These are phyloP conservation scores for Procambarus clarkii DNA, from an alignment of 1,140 invertebrate genomes.

Conservation along the genomic window DNA sequence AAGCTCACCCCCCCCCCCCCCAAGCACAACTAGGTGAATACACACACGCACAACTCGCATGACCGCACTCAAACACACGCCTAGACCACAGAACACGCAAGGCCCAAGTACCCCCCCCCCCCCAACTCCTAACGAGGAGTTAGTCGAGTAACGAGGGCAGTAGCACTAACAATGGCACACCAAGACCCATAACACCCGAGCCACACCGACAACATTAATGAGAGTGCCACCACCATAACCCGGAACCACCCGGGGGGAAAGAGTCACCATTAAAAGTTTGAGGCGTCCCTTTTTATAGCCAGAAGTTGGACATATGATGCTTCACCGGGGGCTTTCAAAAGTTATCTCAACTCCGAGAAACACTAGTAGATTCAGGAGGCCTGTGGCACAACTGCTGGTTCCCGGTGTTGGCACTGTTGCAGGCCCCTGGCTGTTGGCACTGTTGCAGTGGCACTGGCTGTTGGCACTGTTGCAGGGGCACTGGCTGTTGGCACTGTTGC, in stretches of 20 bases:
- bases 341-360: not conserved
- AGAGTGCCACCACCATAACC: not conserved
- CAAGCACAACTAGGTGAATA: too few relatives aligned
- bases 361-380: not conserved
- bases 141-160: not conserved
- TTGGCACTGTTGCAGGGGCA: too few relatives aligned
- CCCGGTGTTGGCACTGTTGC: not conserved
- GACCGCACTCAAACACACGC: not conserved
- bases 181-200: not conserved
- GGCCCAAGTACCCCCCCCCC: too few relatives aligned
- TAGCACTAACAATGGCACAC: not conserved
- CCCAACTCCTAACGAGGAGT: too few relatives aligned
- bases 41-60: not conserved
- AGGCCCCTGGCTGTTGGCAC: not conserved
- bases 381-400: not conserved
- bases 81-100: not conserved
- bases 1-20: too few relatives aligned
- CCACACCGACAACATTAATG: not conserved
- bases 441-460: not conserved
- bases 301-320: not conserved
- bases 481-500: not conserved
- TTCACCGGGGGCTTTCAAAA: not conserved
- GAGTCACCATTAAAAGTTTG: conserved; percentile 21
- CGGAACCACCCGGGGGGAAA: not conserved
- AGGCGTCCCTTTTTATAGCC: not conserved